A percentile compares a stretch with the other conserved stretches of the same genome.
Conservation (phyloP, 2,888 invertebrate genomes). For the Zygaena filipendulae region DNA sequence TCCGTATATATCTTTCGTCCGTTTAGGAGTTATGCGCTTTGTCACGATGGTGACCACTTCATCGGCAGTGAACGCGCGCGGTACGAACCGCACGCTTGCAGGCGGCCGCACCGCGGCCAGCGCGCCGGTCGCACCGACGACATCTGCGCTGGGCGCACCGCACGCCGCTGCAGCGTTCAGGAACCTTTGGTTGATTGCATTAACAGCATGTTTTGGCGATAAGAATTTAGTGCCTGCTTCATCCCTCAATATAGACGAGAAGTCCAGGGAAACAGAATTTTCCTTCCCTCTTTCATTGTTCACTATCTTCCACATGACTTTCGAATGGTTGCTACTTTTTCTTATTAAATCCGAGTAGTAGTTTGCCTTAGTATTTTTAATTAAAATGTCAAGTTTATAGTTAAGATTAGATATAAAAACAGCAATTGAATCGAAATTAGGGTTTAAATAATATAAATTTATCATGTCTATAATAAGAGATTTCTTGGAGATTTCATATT, state of each 20-base stretch:
- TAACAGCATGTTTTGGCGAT: not conserved
- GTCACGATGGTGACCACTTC: not conserved
- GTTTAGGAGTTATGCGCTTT: not conserved
- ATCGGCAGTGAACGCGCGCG: not conserved
- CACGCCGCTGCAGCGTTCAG: slow-evolving; percentile 3
- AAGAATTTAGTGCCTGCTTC: not conserved
- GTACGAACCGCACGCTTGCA: not conserved
- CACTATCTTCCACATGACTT: too few relatives aligned
- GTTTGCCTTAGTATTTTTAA: too few relatives aligned
- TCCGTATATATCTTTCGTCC: not conserved
- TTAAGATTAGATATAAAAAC: too few relatives aligned
- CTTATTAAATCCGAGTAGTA: too few relatives aligned
- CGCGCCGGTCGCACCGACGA: not conserved
- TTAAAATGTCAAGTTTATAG: too few relatives aligned
- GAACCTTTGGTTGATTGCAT: slow-evolving; percentile 6
- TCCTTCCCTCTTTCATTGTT: too few relatives aligned
- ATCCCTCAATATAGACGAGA: not conserved
- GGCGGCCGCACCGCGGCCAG: not conserved
- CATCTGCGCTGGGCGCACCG: slow-evolving; percentile 2
- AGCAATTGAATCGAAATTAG: too few relatives aligned
- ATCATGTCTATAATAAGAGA: too few relatives aligned
- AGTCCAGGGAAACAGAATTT: too few relatives aligned
- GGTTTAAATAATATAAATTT: too few relatives aligned
- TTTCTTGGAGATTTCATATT: too few relatives aligned
- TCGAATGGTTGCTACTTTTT: too few relatives aligned